These are phyloP conservation scores for Trachelus troglodyta DNA, from an alignment of 2,888 invertebrate species.

Conservation along the genomic window DNA sequence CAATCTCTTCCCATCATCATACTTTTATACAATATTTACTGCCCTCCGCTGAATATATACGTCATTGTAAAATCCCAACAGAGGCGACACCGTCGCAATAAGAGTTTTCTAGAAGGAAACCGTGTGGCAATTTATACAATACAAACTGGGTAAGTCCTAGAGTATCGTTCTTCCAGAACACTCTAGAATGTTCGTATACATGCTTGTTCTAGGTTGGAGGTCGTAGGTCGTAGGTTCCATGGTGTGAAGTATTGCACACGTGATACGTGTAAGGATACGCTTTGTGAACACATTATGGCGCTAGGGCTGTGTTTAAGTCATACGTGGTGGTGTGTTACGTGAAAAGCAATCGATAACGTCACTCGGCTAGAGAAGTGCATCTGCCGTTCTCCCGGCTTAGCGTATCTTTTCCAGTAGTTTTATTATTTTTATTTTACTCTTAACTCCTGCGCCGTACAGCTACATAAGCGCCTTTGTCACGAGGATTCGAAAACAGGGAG, in stretches of 20 bases:
- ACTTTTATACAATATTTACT: background rate
- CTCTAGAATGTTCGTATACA: background rate
- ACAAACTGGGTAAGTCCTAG: background rate
- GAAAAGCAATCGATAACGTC: slow-evolving; percentile 32
- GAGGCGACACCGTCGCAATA: background rate
- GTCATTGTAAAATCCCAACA: background rate
- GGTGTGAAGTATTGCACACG: background rate
- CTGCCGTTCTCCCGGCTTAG: slow-evolving; percentile 26
- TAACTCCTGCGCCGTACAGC: slow-evolving; percentile 12
- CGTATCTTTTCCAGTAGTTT: slow-evolving; percentile 6
- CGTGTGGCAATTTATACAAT: background rate
- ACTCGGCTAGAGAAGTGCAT: slow-evolving; percentile 23
- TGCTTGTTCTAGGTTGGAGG: background rate
- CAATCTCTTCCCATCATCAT: background rate
- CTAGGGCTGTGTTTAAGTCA: slow-evolving; percentile 16
- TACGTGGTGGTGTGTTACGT: slow-evolving; percentile 22
- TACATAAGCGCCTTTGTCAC: slow-evolving; percentile 10
- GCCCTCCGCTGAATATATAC: background rate
- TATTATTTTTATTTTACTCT: slow-evolving; percentile 9
- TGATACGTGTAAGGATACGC: background rate
- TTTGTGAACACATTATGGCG: background rate
- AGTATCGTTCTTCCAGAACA: background rate
- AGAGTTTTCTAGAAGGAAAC: background rate
- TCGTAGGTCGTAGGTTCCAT: background rate
- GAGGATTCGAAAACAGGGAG: background rate